Evolutionary conservation across 2,888 invertebrate genomes (phyloP).

Genomic region (Acheta domesticus): DNA sequence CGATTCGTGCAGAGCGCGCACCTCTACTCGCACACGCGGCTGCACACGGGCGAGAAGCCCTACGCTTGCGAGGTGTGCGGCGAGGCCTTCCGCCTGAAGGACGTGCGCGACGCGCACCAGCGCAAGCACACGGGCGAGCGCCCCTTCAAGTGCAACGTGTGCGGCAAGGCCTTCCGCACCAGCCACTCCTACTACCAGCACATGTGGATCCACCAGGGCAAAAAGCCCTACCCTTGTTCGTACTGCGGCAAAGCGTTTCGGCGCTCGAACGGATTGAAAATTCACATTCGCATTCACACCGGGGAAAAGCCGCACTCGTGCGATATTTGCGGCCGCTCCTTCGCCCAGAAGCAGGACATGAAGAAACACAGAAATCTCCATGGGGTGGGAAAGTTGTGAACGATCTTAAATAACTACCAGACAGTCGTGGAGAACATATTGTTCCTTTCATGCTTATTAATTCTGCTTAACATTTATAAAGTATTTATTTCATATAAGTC

Average conservation of each 20-base stretch:
- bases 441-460: no score
- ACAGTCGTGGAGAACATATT: no score
- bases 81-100: slow-evolving; percentile 34
- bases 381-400: background rate
- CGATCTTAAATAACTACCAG: no score
- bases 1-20: slow-evolving; percentile 37
- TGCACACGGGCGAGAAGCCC: slow-evolving; percentile 37
- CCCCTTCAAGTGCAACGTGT: slow-evolving; percentile 45
- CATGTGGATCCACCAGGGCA: slow-evolving; percentile 57
- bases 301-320: slow-evolving; percentile 45
- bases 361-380: slow-evolving; percentile 39
- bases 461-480: no score
- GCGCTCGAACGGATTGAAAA: slow-evolving; percentile 61
- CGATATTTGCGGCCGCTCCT: slow-evolving; percentile 44
- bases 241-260: slow-evolving; percentile 62
- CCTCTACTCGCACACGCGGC: slow-evolving; percentile 35
- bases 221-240: slow-evolving; percentile 57
- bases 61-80: slow-evolving; percentile 33
- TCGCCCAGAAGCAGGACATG: slow-evolving; percentile 46
- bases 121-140: slow-evolving; percentile 44
- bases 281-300: slow-evolving; percentile 60
- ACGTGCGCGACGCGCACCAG: slow-evolving; percentile 42
- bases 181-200: slow-evolving; percentile 65
- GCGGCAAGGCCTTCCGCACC: slow-evolving; percentile 50
- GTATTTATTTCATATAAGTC: no score